These are phyloP conservation scores for Nasonia oneida DNA, from an alignment of 2,888 invertebrate species.

Conservation along the genomic window DNA sequence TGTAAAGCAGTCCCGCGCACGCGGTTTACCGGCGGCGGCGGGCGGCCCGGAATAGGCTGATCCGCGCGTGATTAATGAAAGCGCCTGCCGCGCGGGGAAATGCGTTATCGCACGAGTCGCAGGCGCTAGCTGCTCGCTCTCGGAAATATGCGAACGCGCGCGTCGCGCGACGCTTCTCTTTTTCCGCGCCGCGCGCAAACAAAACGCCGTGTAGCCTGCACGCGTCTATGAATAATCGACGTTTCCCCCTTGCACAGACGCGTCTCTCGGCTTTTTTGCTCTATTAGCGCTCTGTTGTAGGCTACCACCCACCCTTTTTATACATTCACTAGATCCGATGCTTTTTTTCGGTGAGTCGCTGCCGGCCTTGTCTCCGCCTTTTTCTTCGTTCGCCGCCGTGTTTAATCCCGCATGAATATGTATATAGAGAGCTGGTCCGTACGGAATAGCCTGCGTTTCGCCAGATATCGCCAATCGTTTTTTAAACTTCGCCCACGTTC, in stretches of 20 bases:
- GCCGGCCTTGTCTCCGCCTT: slow-evolving; percentile 48
- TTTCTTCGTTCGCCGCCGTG: slow-evolving; percentile 64
- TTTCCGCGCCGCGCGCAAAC: slow-evolving; percentile 43
- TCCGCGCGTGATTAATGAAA: slow-evolving; percentile 59
- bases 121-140: slow-evolving; percentile 16
- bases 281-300: slow-evolving; percentile 21
- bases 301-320: not conserved
- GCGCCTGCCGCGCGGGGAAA: slow-evolving; percentile 37
- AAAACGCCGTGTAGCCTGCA: slow-evolving; percentile 37
- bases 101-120: slow-evolving; percentile 54
- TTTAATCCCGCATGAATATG: slow-evolving; percentile 75
- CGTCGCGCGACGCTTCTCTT: slow-evolving; percentile 12
- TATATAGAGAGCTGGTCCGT: slow-evolving; percentile 63
- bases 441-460: slow-evolving; percentile 53
- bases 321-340: slow-evolving; percentile 42
- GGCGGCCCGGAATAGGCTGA: slow-evolving; percentile 46
- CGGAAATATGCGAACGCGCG: slow-evolving; percentile 52
- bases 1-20: not conserved
- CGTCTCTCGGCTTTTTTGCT: slow-evolving; percentile 62
- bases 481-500: slow-evolving; percentile 59
- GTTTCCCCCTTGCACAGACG: slow-evolving; percentile 50
- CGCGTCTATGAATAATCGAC: slow-evolving; percentile 74
- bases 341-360: slow-evolving; percentile 34
- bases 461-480: slow-evolving; percentile 53
- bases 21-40: not conserved